A percentile compares a stretch with the other conserved stretches of the same genome.
phyloP scores from a whole-genome alignment of 2,888 invertebrate species.

The Aphodius sticticus region DNA sequence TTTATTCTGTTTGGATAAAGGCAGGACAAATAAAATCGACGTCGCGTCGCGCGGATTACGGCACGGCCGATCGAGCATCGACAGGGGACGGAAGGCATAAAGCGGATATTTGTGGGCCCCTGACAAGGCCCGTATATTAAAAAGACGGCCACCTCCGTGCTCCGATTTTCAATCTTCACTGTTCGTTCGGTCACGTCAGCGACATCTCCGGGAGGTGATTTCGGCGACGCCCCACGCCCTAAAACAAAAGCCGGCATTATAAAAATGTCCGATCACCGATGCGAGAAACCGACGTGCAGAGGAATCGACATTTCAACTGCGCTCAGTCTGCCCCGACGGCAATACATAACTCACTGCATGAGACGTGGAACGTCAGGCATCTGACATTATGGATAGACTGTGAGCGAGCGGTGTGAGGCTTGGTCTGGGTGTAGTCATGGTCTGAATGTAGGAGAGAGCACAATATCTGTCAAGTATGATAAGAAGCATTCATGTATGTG shows the following conservation, averaged over 20 bases:
- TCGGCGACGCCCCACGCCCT: constrained; percentile 25
- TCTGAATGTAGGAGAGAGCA: constrained; percentile 50
- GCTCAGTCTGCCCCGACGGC: constrained; percentile 23
- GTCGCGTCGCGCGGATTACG: neutral
- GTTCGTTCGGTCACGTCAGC: constrained; percentile 7
- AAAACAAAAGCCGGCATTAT: constrained; percentile 29
- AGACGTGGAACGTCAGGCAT: constrained; percentile 49
- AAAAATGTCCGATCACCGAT: constrained; percentile 34
- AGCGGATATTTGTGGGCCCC: constrained; percentile 4
- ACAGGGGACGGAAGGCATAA: neutral
- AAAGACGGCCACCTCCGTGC: neutral
- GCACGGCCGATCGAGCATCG: constrained; percentile 6
- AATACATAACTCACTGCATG: constrained; percentile 51
- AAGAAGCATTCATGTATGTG: constrained; percentile 60
- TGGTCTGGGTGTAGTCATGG: constrained; percentile 49
- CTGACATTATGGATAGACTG: constrained; percentile 41
- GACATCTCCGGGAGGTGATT: constrained; percentile 12
- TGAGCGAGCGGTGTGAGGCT: constrained; percentile 33
- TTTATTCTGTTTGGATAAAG: neutral
- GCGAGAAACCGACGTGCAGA: constrained; percentile 33
- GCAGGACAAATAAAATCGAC: neutral
- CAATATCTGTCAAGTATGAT: constrained; percentile 61
- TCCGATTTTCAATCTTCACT: neutral
- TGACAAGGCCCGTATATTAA: neutral
- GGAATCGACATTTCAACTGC: constrained; percentile 33